These are phyloP conservation scores for Lophius americanus DNA, from an alignment of 2,797 vertebrate species.

Conservation along the genomic window DNA sequence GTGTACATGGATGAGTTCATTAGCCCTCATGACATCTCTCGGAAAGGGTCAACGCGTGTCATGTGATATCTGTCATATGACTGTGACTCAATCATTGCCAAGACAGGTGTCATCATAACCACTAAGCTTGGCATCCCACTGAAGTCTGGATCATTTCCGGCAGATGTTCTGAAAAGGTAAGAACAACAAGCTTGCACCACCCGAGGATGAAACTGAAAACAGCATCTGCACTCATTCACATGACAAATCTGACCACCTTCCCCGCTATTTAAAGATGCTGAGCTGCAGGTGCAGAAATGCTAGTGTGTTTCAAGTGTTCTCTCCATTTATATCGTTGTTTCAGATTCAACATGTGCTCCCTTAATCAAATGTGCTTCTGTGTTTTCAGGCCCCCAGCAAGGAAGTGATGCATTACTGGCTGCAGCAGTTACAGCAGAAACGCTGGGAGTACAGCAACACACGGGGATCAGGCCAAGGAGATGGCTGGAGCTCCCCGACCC, in stretches of 20 bases:
- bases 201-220: slow-evolving; percentile 76
- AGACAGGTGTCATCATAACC: slow-evolving; percentile 49
- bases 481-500: slow-evolving; percentile 82
- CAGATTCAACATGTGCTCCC: not conserved
- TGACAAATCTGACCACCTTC: slow-evolving; percentile 42
- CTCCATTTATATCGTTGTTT: not conserved
- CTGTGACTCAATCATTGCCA: slow-evolving; percentile 8
- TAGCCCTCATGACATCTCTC: not conserved
- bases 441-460: slow-evolving; percentile 94
- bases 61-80: slow-evolving; percentile 48
- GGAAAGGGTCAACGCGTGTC: slow-evolving; percentile 39
- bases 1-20: slow-evolving; percentile 27
- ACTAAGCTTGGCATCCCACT: not conserved
- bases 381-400: slow-evolving; percentile 86
- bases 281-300: too few relatives aligned
- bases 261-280: slow-evolving; percentile 15
- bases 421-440: slow-evolving; percentile 95
- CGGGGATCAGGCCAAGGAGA: slow-evolving; percentile 82
- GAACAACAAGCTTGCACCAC: slow-evolving; percentile 32
- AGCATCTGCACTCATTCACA: slow-evolving; percentile 56
- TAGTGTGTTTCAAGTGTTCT: not conserved
- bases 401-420: slow-evolving; percentile 96
- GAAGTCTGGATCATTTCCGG: slow-evolving; percentile 1
- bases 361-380: slow-evolving; percentile 8
- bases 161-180: slow-evolving; percentile 53